phyloP scores from a whole-genome alignment of 2,797 vertebrate genomes.

The Phalanger gymnotis region DNA sequence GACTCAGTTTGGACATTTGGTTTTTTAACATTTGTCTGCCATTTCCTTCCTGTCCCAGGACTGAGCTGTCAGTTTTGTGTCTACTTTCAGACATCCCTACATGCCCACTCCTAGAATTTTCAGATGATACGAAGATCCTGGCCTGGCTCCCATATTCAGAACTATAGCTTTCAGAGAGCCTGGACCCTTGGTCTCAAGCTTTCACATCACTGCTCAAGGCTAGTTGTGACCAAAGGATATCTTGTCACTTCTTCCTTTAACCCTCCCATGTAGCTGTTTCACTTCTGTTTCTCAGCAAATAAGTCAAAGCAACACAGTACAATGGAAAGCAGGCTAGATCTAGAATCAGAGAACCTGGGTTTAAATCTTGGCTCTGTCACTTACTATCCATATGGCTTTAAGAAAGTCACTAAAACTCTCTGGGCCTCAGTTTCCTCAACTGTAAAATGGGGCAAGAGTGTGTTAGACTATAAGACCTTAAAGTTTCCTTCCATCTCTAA shows the following conservation, averaged over 20 bases:
- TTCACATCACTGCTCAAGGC: neutral
- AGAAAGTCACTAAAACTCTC: neutral
- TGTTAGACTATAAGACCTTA: neutral
- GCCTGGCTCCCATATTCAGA: neutral
- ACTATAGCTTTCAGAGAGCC: neutral
- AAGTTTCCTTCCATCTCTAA: neutral
- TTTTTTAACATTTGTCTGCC: neutral
- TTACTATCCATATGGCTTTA: neutral
- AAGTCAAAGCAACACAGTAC: neutral
- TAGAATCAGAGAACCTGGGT: neutral
- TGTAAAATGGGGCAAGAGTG: neutral
- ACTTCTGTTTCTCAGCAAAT: neutral
- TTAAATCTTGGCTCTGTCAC: neutral
- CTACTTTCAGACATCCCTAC: neutral
- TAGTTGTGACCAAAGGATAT: neutral
- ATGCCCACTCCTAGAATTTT: neutral
- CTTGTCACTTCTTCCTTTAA: neutral
- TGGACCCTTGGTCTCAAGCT: neutral
- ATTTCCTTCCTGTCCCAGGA: neutral
- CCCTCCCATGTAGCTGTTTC: neutral
- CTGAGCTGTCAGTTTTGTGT: neutral
- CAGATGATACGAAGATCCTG: neutral
- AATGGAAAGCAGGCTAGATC: neutral
- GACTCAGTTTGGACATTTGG: neutral
- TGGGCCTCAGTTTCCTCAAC: neutral